phyloP scores from a whole-genome alignment of 2,888 invertebrate genomes.

The Clostera curtula region DNA sequence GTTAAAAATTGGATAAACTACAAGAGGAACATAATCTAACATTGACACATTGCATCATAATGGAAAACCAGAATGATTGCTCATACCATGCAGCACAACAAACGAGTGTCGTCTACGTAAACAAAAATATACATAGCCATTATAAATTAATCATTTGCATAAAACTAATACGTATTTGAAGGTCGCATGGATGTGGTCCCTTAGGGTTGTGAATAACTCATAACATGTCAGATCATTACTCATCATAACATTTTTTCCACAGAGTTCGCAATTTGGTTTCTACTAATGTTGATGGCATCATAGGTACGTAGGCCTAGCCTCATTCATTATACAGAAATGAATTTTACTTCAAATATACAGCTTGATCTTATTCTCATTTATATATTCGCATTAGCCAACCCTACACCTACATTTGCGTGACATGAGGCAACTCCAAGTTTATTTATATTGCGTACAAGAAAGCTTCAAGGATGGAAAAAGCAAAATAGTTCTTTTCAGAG shows the following conservation, averaged over 20 bases:
- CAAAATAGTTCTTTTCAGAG: constrained; percentile 3
- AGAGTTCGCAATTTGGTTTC: too few species aligned
- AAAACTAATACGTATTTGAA: constrained; percentile 26
- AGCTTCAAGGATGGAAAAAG: constrained; percentile 21
- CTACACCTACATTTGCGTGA: constrained; percentile 27
- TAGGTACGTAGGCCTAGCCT: too few species aligned
- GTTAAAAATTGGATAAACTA: constrained; percentile 6
- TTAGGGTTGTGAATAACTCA: too few species aligned
- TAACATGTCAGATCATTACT: too few species aligned
- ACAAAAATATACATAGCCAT: constrained; percentile 15
- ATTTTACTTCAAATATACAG: too few species aligned
- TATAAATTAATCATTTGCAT: constrained; percentile 31
- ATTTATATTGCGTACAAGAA: constrained; percentile 17
- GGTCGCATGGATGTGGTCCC: constrained; percentile 14
- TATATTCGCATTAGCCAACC: too few species aligned
- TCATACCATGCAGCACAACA: constrained; percentile 5
- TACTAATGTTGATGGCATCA: too few species aligned
- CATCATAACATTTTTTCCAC: too few species aligned
- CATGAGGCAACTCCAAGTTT: constrained; percentile 18
- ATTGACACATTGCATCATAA: background rate
- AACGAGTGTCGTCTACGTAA: constrained; percentile 9
- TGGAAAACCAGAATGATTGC: constrained; percentile 12
- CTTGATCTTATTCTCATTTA: too few species aligned
- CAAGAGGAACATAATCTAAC: background rate
- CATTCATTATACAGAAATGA: too few species aligned